Evolutionary conservation across 2,797 vertebrate genomes (phyloP).

Genomic region (Sus cebifrons): DNA sequence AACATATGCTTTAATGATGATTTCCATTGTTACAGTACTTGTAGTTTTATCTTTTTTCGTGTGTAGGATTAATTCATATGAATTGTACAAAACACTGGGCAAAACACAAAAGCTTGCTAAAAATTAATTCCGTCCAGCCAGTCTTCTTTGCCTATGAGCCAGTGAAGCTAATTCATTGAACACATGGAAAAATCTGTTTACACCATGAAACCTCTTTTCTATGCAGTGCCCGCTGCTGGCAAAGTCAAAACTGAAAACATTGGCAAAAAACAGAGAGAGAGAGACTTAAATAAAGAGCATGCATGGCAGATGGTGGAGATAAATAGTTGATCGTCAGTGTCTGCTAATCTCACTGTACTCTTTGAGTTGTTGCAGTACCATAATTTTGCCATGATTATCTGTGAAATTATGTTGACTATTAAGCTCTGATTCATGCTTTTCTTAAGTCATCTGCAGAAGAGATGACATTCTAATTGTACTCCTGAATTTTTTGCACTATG

Average conservation of each 20-base stretch:
- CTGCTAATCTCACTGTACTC: slow-evolving; percentile 74
- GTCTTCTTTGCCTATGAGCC: slow-evolving; percentile 28
- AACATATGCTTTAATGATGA: background rate
- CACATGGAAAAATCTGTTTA: slow-evolving; percentile 76
- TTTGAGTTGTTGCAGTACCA: slow-evolving; percentile 76
- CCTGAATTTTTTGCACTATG: slow-evolving; percentile 87
- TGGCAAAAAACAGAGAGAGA: background rate
- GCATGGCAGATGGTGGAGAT: slow-evolving; percentile 51
- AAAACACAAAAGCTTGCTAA: slow-evolving; percentile 36
- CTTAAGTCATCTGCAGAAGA: slow-evolving; percentile 85
- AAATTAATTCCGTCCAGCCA: slow-evolving; percentile 36
- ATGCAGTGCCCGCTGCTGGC: slow-evolving; percentile 29
- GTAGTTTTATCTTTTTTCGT: slow-evolving; percentile 1
- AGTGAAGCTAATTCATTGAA: slow-evolving; percentile 57
- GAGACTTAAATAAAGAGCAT: slow-evolving; percentile 72
- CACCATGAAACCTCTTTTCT: slow-evolving; percentile 66
- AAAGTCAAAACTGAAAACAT: slow-evolving; percentile 73
- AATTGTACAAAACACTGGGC: background rate
- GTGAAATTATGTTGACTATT: slow-evolving; percentile 88
- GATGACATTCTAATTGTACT: slow-evolving; percentile 90
- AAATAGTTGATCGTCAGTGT: slow-evolving; percentile 77
- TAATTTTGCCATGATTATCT: slow-evolving; percentile 84
- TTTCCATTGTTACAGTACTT: background rate
- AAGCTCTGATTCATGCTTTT: slow-evolving; percentile 86
- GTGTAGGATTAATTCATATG: slow-evolving; percentile 19